These are phyloP conservation scores for Phaetusa simplex DNA, from an alignment of 2,113 vertebrate genomes.

Conservation along the genomic window DNA sequence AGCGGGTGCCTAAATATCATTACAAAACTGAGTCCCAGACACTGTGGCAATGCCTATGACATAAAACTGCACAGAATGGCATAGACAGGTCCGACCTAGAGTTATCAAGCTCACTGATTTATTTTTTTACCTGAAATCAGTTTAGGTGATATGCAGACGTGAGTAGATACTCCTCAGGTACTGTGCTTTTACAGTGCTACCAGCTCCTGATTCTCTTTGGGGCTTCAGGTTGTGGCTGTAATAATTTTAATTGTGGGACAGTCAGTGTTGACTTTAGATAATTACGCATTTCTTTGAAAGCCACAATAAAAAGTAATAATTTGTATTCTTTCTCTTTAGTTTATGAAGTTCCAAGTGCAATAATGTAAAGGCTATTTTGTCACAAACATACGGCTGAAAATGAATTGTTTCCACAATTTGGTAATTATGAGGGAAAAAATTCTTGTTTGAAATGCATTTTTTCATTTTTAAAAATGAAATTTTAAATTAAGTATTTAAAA, in stretches of 20 bases:
- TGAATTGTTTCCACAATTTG: background rate
- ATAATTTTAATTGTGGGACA: background rate
- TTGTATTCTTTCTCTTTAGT: background rate
- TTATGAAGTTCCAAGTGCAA: background rate
- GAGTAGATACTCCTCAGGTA: background rate
- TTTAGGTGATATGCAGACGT: background rate
- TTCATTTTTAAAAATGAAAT: background rate
- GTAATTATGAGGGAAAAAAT: background rate
- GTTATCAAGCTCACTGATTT: background rate
- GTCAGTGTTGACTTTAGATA: background rate
- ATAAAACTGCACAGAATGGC: background rate
- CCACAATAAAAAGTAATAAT: background rate
- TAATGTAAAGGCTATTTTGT: background rate
- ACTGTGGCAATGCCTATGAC: background rate
- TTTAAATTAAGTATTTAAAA: background rate
- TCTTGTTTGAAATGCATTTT: background rate
- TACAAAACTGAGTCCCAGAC: background rate
- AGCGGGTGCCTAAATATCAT: background rate
- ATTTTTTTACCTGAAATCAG: background rate
- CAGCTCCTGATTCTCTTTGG: background rate
- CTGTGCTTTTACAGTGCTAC: background rate
- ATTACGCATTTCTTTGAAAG: background rate
- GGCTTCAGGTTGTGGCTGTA: background rate
- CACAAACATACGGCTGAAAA: background rate
- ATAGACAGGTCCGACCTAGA: accelerated